Evolutionary conservation across 2,113 vertebrate species (phyloP), one percentile per base, ranked within the genome.

Genomic region (Phocoena phocoena): DNA sequence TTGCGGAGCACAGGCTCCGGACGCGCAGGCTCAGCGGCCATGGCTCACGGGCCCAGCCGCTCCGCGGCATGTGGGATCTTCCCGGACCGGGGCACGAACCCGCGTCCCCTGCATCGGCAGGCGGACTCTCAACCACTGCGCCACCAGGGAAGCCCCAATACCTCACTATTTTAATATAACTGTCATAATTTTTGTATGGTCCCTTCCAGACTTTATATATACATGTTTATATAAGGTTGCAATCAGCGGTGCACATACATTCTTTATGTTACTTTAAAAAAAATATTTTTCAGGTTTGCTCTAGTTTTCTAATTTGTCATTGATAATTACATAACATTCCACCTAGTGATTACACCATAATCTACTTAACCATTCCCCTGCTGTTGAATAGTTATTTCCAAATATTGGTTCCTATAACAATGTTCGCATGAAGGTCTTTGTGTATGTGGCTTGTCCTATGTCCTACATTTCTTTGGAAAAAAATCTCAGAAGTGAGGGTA

Each of bases 271-370:
- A 36, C 14, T 33, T 62, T 89, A 60, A 33, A 8, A 65, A 31
- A 63, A 41, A 6, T 76, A 63, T 68, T 88, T 74, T 91, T 92
- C 83, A 92, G 77, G 88, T 76, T 81, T 91, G 77, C 20, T 76
- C 90, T n/a, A 33, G 63, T 92, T 82, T 94, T 97, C 74, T 36
- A 92, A 96, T 50, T 77, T 62, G 15, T 41, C 73, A 50, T 15
- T 62, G 90, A 92, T 60, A 81, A 55, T 4, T 93, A 44, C 38
- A 26, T 73, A 70, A 81, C 79, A 94, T 83, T 41, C 81, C 23
- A 90, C 41, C 28, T 65, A 67, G 6, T 58, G 23, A 85, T 68
- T 79, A 68, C 9, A 70, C n/a, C 36, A 65, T 67, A 53, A 73
- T 87, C 93, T 77, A 87, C 36, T 76, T 86, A 79, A 82, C 62